Conservation (phyloP, 1,140 invertebrate species). For the Campoletis sonorensis region DNA sequence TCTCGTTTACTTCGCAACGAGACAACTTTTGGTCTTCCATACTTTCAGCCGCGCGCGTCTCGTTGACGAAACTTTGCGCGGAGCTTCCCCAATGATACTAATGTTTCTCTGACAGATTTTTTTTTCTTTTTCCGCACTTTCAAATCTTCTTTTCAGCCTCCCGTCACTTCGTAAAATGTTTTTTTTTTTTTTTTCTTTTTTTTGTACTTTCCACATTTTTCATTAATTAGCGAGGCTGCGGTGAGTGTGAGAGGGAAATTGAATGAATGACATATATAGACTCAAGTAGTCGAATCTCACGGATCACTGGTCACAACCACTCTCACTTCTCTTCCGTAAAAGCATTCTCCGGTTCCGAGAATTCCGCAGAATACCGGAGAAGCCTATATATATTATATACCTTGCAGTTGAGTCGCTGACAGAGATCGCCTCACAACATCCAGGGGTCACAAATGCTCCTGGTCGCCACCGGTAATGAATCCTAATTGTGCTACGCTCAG, state of each 20-base stretch:
- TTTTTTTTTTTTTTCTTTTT: too few relatives aligned
- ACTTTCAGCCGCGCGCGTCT: not conserved
- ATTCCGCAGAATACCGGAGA: not conserved
- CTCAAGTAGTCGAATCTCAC: slow-evolving; percentile 1
- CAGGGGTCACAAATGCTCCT: slow-evolving; percentile 2
- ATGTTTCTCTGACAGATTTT: too few relatives aligned
- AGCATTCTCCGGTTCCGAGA: slow-evolving; percentile 26
- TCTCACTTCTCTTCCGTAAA: not conserved
- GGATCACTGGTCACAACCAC: slow-evolving; percentile 20
- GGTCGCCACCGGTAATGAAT: slow-evolving; percentile 33
- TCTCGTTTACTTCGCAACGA: not conserved
- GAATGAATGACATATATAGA: not conserved
- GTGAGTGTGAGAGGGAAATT: too few relatives aligned
- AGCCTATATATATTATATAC: not conserved
- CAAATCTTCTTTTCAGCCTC: not conserved
- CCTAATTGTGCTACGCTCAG: slow-evolving; percentile 31
- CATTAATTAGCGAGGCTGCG: too few relatives aligned
- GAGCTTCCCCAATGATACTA: too few relatives aligned
- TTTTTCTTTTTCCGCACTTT: not conserved
- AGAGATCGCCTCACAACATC: slow-evolving; percentile 19
- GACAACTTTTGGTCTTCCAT: not conserved
- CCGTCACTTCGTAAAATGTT: not conserved
- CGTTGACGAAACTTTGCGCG: too few relatives aligned
- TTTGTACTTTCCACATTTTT: not conserved
- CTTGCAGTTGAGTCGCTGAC: not conserved